These are phyloP conservation scores for Chamaea fasciata DNA, from an alignment of 2,113 vertebrate species.

Conservation along the genomic window DNA sequence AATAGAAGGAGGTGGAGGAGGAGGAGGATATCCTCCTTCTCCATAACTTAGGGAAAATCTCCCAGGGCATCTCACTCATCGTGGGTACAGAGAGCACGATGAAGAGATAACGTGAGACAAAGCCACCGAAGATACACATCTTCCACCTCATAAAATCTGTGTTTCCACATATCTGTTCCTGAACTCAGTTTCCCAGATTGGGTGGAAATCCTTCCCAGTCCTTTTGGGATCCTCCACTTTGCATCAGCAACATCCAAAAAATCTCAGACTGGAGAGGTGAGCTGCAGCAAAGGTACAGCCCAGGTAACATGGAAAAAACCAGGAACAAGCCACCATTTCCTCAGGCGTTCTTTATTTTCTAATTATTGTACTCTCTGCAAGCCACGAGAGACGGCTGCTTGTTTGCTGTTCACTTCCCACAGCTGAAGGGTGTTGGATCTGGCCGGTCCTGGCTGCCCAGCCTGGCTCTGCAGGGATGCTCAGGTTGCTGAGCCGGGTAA, in stretches of 20 bases:
- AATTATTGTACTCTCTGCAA: background rate
- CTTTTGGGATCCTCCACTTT: background rate
- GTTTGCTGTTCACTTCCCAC: background rate
- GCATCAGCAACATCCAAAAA: background rate
- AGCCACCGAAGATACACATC: background rate
- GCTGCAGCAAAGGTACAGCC: background rate
- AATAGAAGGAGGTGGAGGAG: background rate
- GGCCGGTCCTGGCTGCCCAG: background rate
- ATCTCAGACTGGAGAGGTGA: background rate
- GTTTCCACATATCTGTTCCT: background rate
- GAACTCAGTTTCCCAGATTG: background rate
- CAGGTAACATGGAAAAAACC: accelerated
- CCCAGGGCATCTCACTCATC: background rate
- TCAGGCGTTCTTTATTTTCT: background rate
- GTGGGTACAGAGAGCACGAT: background rate
- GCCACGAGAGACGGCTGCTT: background rate
- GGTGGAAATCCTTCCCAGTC: background rate
- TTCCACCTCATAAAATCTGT: background rate
- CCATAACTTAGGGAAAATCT: background rate
- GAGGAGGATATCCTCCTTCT: background rate
- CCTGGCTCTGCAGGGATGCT: background rate
- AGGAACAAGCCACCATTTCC: background rate
- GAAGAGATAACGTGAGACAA: background rate
- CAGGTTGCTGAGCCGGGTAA: background rate
- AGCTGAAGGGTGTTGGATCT: background rate